Evolutionary conservation across 2,888 invertebrate genomes (phyloP), one percentile per base, ranked within the genome.

Genomic region (Camponotus fellah): DNA sequence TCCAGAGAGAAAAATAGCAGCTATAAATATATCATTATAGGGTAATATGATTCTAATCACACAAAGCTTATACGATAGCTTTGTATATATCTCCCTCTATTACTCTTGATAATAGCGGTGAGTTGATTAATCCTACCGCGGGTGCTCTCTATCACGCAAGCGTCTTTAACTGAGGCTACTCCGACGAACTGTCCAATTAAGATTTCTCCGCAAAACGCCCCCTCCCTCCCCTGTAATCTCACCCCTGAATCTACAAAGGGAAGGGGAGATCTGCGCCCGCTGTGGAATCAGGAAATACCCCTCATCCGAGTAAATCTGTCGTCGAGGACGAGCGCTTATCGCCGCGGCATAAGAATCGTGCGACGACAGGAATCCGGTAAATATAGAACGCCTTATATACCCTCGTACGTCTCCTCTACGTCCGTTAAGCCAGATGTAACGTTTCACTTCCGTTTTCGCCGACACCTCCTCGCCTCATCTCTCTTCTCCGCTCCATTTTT

Each of bases 361-460:
- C 90, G 90, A 89, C 89, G 89, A 89, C 89, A 86, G 89, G 88
- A 88, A 91, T 90, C 84, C 83, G 90, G 85, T 93, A 93, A 92
- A 93, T 93, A 92, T 93, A 93, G 92, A 87, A 86, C 84, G 85
- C 83, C 79, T 46, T 82, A 76, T 87, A 82, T 49, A 46, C 65
- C 40, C 43, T 66, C 76, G 34, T 60, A 64, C 90, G 91, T 93
- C 90, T 89, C 26, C 26, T 37, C 37, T 37, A 90, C 76, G 89
- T 87, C 89, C 88, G 90, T 92, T 92, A 92, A 91, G 90, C 93
- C 94, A 94, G 93, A 94, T 93, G 93, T 92, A 93, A 94, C 92
- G 88, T 92, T 93, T 94, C 92, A 92, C 93, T 94, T 94, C 93
- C 93, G 94, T 92, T 93, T 88, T 91, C 82, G 76, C 86, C 85